phyloP scores from a whole-genome alignment of 2,797 vertebrate species.

The Otolemur crassicaudatus region DNA sequence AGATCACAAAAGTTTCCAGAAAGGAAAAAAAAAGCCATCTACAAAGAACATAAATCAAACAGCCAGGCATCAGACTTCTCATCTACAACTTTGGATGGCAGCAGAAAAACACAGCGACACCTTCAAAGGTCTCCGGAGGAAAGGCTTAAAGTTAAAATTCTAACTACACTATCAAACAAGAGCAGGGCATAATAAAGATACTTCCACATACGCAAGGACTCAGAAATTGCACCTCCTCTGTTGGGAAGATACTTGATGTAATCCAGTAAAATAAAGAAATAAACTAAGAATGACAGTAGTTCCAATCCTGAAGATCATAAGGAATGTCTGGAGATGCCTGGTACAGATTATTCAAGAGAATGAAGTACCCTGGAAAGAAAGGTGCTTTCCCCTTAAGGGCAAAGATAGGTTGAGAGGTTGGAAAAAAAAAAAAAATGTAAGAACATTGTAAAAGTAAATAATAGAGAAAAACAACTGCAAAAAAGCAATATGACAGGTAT shows the following conservation, averaged over 20 bases:
- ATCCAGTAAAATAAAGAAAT: background rate
- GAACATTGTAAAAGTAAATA: background rate
- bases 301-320: background rate
- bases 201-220: background rate
- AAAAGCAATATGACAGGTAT: background rate
- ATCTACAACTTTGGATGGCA: background rate
- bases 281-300: background rate
- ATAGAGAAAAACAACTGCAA: background rate
- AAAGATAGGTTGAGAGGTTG: background rate
- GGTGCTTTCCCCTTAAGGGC: background rate
- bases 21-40: background rate
- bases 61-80: background rate
- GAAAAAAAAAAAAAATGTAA: background rate
- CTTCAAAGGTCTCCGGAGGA: background rate
- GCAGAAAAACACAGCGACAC: background rate
- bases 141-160: background rate
- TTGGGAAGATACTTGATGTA: background rate
- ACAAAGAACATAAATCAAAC: slow-evolving; percentile 29
- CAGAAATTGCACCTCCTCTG: background rate
- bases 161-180: background rate
- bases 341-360: background rate
- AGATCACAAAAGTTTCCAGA: background rate
- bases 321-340: background rate
- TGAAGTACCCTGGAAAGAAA: background rate
- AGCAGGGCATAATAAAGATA: background rate